Percentiles rank a stretch among this genome's conserved stretches.
Conservation (phyloP, 2,888 invertebrate species). For the Melipona beecheii region DNA sequence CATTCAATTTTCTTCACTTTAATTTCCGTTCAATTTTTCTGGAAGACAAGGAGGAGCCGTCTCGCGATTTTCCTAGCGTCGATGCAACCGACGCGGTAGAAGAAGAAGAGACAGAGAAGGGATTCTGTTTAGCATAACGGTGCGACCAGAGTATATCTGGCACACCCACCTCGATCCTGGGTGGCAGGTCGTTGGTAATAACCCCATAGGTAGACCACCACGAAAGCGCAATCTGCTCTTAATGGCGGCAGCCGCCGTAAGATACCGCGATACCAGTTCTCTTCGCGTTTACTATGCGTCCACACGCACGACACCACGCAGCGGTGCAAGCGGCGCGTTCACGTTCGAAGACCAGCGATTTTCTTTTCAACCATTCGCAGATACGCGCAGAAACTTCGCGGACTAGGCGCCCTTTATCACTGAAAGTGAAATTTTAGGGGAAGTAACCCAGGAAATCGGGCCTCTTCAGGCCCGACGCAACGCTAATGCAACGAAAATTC, state of each 20-base stretch:
- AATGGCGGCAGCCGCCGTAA: slow-evolving; percentile 77
- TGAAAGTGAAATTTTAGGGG: no score
- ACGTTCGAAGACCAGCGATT: background rate
- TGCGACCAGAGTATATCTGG: slow-evolving; percentile 54
- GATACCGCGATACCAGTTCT: slow-evolving; percentile 75
- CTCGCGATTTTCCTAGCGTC: background rate
- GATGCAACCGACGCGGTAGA: background rate
- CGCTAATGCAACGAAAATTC: no score
- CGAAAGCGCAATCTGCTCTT: slow-evolving; percentile 78
- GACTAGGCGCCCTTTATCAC: background rate
- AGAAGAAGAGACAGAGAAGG: background rate
- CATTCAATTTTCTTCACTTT: no score
- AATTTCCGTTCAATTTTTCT: background rate
- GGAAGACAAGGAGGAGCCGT: background rate
- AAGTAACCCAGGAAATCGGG: no score
- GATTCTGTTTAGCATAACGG: slow-evolving; percentile 72
- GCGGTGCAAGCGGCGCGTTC: slow-evolving; percentile 21
- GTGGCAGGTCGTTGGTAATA: slow-evolving; percentile 79
- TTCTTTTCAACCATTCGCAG: background rate
- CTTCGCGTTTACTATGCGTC: slow-evolving; percentile 56
- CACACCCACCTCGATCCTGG: slow-evolving; percentile 78
- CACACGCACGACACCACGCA: slow-evolving; percentile 50
- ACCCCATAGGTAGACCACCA: slow-evolving; percentile 79
- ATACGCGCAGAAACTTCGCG: background rate
- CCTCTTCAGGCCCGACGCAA: no score